Evolutionary conservation across 2,797 vertebrate species (phyloP), one percentile per base, ranked within the genome.

Genomic region (Sebastes vulpes): DNA sequence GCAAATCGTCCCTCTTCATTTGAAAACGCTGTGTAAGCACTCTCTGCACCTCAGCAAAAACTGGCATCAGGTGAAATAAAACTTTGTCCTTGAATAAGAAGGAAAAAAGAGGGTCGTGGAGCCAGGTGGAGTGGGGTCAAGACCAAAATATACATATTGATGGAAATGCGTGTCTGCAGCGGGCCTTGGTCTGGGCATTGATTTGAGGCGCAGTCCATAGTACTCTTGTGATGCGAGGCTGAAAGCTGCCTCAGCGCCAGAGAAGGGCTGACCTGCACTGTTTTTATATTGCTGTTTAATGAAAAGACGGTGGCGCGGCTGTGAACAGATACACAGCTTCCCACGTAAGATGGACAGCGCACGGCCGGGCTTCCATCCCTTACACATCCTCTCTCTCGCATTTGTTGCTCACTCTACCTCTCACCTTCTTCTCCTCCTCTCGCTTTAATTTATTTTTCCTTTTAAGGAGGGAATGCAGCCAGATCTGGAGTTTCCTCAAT

Each of bases 271-370:
- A 96, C 92, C 94, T 79, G 86, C 56, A 81, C 94, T 93, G 95
- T 96, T 96, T 96, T 96, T 95, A 96, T 94, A 96, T 95, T 93
- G 93, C 92, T 93, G 75, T 94, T 96, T 95, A 95, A 96, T 95
- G 91, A 95, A 94, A 92, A 90, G 82, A 75, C 21, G 66, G 80
- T 59, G 53, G 48, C 20, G 54, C 48, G 16, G 42, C 72, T 56
- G 80, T 48, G 75, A 89, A 86, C 79, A 88, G 91, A 88, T 73
- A 88, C 78, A 77, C 71, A 80, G 74, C 54, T 84, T 85, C 85
- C 79, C 72, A 75, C 86, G 76, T 65, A 81, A 76, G 73, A 77
- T 18, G 73, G 77, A 82, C 82, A 61, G 61, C 7, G 64, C 65
- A 50, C 18, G 1, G 38, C 73, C 9, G 2, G 12, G 66, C 61